These are phyloP conservation scores for Balaeniceps rex DNA, from an alignment of 2,113 vertebrate species.

Conservation along the genomic window DNA sequence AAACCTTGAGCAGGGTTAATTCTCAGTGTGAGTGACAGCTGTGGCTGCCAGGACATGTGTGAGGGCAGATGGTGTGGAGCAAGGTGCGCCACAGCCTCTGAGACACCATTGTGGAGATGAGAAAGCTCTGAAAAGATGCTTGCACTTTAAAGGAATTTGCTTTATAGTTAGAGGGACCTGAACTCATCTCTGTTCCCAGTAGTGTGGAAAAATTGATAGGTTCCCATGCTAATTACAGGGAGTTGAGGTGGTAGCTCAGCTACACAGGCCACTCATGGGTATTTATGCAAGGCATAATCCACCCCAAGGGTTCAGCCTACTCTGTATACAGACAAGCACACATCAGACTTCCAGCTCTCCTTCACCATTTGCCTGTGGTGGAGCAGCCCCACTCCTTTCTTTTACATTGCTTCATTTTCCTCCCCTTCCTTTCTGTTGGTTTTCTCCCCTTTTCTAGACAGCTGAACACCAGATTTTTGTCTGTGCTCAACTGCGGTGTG, in stretches of 20 bases:
- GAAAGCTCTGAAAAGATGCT: background rate
- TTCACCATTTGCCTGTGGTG: background rate
- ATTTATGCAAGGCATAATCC: background rate
- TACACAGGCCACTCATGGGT: background rate
- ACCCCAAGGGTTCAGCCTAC: background rate
- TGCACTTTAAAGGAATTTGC: background rate
- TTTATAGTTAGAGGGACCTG: background rate
- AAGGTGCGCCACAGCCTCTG: background rate
- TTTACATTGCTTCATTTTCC: background rate
- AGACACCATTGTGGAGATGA: background rate
- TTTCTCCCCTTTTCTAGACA: background rate
- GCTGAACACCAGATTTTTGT: background rate
- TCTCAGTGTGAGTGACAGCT: background rate
- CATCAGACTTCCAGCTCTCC: background rate
- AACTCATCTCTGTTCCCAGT: background rate
- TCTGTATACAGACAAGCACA: background rate
- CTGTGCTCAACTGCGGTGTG: background rate
- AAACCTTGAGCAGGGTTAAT: background rate
- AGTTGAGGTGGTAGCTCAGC: background rate
- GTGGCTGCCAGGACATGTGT: background rate
- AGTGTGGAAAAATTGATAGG: constrained; percentile 2
- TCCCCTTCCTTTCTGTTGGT: background rate
- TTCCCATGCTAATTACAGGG: constrained; percentile 40
- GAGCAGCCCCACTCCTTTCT: background rate
- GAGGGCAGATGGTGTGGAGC: background rate